These are phyloP conservation scores for Euspilapteryx auroguttella DNA, from an alignment of 2,888 invertebrate genomes.

Conservation along the genomic window DNA sequence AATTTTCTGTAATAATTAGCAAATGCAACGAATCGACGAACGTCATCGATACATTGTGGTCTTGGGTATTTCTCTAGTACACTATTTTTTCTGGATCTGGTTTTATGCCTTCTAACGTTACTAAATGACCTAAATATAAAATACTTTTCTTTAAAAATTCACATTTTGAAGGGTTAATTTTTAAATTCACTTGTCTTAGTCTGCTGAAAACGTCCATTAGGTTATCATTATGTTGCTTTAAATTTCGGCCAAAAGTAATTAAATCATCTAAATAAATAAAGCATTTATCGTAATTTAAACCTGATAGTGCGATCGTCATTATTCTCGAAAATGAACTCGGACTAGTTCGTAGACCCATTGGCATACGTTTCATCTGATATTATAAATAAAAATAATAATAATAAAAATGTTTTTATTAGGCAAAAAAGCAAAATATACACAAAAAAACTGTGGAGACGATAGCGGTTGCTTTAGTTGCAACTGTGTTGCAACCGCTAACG, in stretches of 20 bases:
- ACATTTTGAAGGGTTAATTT: conserved; percentile 5
- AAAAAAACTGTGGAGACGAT: no score
- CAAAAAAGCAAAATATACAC: no score
- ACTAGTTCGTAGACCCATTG: conserved; percentile 6
- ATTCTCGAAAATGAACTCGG: conserved; percentile 4
- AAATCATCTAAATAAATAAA: conserved; percentile 6
- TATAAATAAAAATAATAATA: no score
- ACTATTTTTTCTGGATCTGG: conserved; percentile 5
- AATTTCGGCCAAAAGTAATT: conserved; percentile 4
- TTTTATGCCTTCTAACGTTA: conserved; percentile 3
- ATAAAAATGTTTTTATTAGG: no score
- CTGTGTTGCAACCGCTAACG: no score
- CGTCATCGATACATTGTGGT: conserved; percentile 1
- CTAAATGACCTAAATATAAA: conserved; percentile 5
- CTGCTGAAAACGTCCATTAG: conserved; percentile 1
- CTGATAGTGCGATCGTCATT: conserved; percentile 4
- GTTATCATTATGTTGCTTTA: conserved; percentile 5
- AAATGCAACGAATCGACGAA: conserved; percentile 1
- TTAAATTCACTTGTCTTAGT: conserved; percentile 5
- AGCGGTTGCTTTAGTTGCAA: no score
- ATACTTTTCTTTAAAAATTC: conserved; percentile 5
- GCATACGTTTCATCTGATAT: conserved; percentile 7
- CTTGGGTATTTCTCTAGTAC: conserved; percentile 2
- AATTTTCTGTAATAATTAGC: conserved; percentile 4
- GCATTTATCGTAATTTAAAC: conserved; percentile 4